phyloP scores from a whole-genome alignment of 2,888 invertebrate genomes.

The Sarcophaga rosellei region DNA sequence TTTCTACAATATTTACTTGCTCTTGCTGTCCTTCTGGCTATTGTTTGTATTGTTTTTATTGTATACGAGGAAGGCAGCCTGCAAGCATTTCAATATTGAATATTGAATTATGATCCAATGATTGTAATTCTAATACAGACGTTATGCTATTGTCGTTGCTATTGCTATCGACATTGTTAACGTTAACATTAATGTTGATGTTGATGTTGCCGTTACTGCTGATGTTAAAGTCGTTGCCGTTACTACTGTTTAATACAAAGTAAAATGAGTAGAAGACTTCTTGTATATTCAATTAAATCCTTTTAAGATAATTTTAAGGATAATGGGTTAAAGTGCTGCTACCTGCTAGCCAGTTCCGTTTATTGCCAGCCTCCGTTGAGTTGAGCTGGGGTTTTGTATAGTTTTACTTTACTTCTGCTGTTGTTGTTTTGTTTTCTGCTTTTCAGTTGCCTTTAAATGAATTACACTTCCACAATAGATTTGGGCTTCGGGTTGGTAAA shows the following conservation, averaged over 20 bases:
- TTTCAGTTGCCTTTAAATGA: constrained; percentile 36
- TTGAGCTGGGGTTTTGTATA: neutral
- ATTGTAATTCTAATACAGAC: neutral
- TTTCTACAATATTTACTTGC: constrained; percentile 5
- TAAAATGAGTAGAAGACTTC: constrained; percentile 39
- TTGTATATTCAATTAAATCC: constrained; percentile 60
- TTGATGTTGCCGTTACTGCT: neutral
- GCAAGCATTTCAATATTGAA: constrained; percentile 38
- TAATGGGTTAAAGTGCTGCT: constrained; percentile 36
- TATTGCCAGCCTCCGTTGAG: neutral
- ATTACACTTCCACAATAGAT: constrained; percentile 28
- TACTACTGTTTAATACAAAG: constrained; percentile 22
- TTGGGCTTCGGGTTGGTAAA: neutral
- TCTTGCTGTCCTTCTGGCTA: constrained; percentile 15
- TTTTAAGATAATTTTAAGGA: constrained; percentile 52
- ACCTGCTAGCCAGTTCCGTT: constrained; percentile 15
- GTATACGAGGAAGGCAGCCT: constrained; percentile 31
- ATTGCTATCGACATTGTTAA: neutral
- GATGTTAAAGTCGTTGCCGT: neutral
- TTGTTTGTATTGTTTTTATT: constrained; percentile 33
- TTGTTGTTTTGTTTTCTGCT: neutral
- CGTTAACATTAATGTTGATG: neutral
- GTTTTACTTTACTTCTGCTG: neutral
- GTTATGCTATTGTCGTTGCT: neutral
- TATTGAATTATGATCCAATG: constrained; percentile 40